These are phyloP conservation scores for Coptodon bakossiorum DNA, from an alignment of 2,113 vertebrate genomes.

Conservation along the genomic window DNA sequence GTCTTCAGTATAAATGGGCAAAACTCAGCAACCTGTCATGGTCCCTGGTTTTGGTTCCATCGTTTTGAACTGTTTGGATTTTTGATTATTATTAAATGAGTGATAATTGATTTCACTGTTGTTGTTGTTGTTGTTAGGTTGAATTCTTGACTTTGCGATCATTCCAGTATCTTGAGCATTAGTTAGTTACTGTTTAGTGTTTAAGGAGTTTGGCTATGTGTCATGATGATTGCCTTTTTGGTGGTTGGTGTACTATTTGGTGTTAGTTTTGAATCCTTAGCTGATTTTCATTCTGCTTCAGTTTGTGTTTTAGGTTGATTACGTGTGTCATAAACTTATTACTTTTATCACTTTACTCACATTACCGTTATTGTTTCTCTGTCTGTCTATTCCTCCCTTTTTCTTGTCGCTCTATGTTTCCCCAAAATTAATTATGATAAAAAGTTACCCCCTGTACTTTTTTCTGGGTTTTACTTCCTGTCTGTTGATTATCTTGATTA, in stretches of 20 bases:
- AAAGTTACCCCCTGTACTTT: background rate
- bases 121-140: background rate
- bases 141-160: background rate
- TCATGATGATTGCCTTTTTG: background rate
- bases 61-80: background rate
- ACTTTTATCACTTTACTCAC: background rate
- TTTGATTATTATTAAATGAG: background rate
- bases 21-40: background rate
- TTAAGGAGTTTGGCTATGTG: background rate
- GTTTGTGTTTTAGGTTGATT: background rate
- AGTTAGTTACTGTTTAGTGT: background rate
- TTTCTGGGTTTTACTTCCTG: background rate
- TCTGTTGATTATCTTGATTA: background rate
- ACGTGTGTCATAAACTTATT: background rate
- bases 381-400: background rate
- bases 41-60: background rate
- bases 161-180: background rate
- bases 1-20: background rate
- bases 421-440: background rate
- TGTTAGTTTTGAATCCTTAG: background rate
- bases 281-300: background rate
- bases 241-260: background rate
- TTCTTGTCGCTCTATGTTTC: background rate
- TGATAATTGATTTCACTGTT: background rate
- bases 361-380: background rate